These are phyloP conservation scores for Uromys caudimaculatus DNA, from an alignment of 2,797 vertebrate genomes.

Conservation along the genomic window DNA sequence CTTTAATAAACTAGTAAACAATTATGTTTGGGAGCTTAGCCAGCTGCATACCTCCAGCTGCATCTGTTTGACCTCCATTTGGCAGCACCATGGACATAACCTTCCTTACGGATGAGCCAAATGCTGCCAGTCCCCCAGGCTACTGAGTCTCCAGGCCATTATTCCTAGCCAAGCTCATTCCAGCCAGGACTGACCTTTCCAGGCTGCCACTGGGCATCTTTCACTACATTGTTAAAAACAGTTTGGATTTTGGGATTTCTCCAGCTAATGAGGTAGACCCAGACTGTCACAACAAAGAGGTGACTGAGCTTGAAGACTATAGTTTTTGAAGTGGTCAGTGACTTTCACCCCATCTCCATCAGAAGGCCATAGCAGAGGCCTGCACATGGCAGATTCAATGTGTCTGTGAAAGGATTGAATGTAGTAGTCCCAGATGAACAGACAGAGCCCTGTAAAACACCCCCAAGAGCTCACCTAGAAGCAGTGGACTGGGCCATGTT, in stretches of 20 bases:
- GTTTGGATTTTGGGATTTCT: not conserved
- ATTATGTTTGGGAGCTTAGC: rapidly evolving
- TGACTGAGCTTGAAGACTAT: not conserved
- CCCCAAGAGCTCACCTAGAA: not conserved
- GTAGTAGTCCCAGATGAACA: not conserved
- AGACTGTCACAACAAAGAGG: no score
- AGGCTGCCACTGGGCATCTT: not conserved
- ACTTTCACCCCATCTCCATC: not conserved
- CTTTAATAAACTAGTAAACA: not conserved
- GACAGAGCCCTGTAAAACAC: not conserved
- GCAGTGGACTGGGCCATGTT: not conserved
- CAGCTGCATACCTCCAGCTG: not conserved
- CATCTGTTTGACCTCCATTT: not conserved
- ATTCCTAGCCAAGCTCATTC: not conserved
- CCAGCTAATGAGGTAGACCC: not conserved
- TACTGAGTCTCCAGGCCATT: rapidly evolving
- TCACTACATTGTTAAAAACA: not conserved
- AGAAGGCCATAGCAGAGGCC: not conserved
- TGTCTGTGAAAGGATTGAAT: not conserved
- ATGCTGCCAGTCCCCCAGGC: not conserved
- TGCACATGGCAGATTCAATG: not conserved
- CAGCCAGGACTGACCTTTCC: not conserved
- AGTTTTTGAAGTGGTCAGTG: not conserved
- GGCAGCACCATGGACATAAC: rapidly evolving
- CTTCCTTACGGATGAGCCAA: not conserved